Evolutionary conservation across 2,113 vertebrate genomes (phyloP), one percentile per base, ranked within the genome.

Genomic region (Ctenomys sociabilis): DNA sequence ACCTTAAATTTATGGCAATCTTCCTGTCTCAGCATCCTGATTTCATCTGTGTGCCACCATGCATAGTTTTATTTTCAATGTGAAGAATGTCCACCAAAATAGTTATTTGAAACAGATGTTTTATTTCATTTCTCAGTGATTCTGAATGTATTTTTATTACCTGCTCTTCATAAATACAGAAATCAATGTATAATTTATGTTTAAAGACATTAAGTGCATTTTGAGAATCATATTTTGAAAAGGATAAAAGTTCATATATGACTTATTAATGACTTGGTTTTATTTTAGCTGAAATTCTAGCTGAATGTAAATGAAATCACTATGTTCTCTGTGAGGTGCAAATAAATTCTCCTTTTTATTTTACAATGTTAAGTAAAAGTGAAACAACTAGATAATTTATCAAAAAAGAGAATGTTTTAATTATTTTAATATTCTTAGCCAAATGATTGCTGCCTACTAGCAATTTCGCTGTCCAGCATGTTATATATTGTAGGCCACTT

Each of bases 131-230:
- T 91, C 14, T 95, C 88, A 35, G 57, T 21, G 0, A 82, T 8
- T 93, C 32, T 92, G 63, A 77, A 91, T 93, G 43, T 10, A 72
- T 95, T 98, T 72, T 96, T 86, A 64, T 92, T 40, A 85, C 45
- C 43, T 97, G n/a, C 68, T 97, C 7, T 80, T 98, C 82, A 85
- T 49, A 64, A 95, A 90, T 59, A 52, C 6, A 83, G 70, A 92
- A 26, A 97, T 97, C 68, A 95, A 30, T 59, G 91, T 64, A 63
- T 95, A 97, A 94, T 95, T 96, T 49, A 49, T 22, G 59, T 32
- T 70, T 78, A 93, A 30, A 91, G 73, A 24, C 84, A 14, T 19
- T 22, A 97, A 97, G 96, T 85, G 70, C 97, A 32, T 13, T 94
- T 97, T 91, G 88, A 54, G 72, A 91, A 3, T 28, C 13, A 0